Conservation (phyloP, 2,797 vertebrate genomes). For the Artibeus lituratus region DNA sequence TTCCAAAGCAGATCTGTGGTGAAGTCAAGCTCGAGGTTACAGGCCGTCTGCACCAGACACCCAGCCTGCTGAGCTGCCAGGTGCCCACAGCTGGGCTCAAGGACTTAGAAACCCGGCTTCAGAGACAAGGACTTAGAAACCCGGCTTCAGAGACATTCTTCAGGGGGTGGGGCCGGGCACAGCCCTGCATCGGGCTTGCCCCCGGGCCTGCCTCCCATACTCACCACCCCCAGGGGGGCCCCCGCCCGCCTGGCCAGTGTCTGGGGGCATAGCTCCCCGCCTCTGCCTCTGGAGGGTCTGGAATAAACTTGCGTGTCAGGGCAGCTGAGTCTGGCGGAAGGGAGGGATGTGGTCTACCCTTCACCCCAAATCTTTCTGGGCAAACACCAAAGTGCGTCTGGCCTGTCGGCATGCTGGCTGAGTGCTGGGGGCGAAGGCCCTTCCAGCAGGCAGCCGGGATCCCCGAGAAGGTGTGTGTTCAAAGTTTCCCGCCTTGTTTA, state of each 20-base stretch:
- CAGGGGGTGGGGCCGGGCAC: not conserved
- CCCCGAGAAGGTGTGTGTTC: not conserved
- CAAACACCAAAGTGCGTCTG: not conserved
- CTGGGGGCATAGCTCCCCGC: slow-evolving; percentile 32
- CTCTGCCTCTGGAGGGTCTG: not conserved
- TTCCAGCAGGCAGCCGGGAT: not conserved
- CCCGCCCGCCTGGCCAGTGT: not conserved
- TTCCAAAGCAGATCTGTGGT: slow-evolving; percentile 74
- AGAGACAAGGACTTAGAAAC: slow-evolving; percentile 74
- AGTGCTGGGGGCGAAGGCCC: not conserved
- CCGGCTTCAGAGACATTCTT: slow-evolving; percentile 68
- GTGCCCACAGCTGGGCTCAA: slow-evolving; percentile 58
- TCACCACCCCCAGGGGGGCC: not conserved
- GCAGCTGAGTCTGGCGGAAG: slow-evolving; percentile 25
- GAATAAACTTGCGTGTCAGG: slow-evolving; percentile 10
- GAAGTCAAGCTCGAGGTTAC: slow-evolving; percentile 69
- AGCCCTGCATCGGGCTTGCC: not conserved
- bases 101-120: slow-evolving; percentile 72
- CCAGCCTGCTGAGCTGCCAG: slow-evolving; percentile 70
- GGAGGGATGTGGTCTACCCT: not conserved
- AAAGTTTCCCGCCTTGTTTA: slow-evolving; percentile 8
- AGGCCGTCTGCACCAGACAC: slow-evolving; percentile 48
- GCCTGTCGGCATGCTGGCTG: not conserved
- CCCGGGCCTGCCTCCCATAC: not conserved
- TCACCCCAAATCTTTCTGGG: slow-evolving; percentile 47